phyloP scores from a whole-genome alignment of 2,888 invertebrate genomes.

The Ophion slaviceki region DNA sequence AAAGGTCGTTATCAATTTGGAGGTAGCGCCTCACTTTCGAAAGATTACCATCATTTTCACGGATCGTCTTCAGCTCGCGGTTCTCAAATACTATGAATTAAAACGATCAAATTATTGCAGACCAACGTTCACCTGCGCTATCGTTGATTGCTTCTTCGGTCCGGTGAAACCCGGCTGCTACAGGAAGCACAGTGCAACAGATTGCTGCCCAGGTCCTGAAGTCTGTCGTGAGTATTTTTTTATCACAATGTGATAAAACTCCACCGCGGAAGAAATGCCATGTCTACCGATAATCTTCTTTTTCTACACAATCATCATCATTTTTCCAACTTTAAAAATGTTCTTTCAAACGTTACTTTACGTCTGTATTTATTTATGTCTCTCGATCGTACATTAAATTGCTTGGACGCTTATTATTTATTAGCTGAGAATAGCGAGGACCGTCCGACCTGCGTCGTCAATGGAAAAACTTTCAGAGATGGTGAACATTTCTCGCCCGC shows the following conservation, averaged over 20 bases:
- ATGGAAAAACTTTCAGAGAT: conserved; percentile 73
- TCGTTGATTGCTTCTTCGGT: conserved; percentile 69
- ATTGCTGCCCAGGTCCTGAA: conserved; percentile 71
- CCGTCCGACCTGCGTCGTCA: conserved; percentile 72
- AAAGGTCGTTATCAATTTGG: no score
- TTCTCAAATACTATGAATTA: neutral
- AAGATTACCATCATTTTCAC: no score
- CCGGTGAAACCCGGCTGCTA: conserved; percentile 68
- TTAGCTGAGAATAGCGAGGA: conserved; percentile 70
- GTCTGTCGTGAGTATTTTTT: conserved; percentile 74
- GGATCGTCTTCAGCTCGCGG: neutral
- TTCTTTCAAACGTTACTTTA: neutral
- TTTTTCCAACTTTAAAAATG: neutral
- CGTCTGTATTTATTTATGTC: neutral
- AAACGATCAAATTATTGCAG: conserved; percentile 44
- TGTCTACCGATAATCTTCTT: neutral
- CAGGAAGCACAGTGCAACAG: neutral
- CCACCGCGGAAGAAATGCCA: neutral
- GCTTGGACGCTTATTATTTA: neutral
- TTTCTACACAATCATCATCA: neutral
- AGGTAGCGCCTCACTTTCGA: no score
- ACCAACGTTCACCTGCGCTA: conserved; percentile 71
- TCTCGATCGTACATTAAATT: neutral
- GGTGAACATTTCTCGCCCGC: conserved; percentile 72
- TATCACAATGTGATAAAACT: neutral